Evolutionary conservation across 2,113 vertebrate genomes (phyloP).

Genomic region (Dicerorhinus sumatrensis): DNA sequence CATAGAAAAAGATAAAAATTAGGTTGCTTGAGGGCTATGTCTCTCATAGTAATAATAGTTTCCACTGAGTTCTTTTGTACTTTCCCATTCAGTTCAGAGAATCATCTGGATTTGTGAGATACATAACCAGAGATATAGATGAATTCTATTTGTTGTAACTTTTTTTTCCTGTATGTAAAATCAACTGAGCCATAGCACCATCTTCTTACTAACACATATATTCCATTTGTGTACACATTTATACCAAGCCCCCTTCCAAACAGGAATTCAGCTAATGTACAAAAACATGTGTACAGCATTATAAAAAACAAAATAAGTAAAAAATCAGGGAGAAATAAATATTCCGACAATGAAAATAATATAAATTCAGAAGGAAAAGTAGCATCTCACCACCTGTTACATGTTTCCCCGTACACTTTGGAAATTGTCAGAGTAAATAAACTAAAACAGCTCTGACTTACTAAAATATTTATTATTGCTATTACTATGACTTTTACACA

Average conservation of each 20-base stretch:
- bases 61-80: neutral
- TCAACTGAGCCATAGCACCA: neutral
- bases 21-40: neutral
- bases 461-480: neutral
- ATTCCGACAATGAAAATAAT: neutral
- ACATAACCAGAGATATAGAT: neutral
- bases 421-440: neutral
- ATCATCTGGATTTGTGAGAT: neutral
- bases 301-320: neutral
- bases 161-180: conserved; percentile 5
- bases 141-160: neutral
- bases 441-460: neutral
- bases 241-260: neutral
- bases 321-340: neutral
- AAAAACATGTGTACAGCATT: neutral
- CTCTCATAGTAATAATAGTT: neutral
- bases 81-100: neutral
- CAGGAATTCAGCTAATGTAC: neutral
- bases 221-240: neutral
- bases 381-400: neutral
- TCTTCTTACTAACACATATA: neutral
- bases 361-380: neutral
- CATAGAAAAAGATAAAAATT: neutral
- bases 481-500: neutral
- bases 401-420: neutral